Percentiles rank a stretch among this genome's conserved stretches.
Conservation (phyloP, 1,140 invertebrate species). For the Brachionus manjavacas region DNA sequence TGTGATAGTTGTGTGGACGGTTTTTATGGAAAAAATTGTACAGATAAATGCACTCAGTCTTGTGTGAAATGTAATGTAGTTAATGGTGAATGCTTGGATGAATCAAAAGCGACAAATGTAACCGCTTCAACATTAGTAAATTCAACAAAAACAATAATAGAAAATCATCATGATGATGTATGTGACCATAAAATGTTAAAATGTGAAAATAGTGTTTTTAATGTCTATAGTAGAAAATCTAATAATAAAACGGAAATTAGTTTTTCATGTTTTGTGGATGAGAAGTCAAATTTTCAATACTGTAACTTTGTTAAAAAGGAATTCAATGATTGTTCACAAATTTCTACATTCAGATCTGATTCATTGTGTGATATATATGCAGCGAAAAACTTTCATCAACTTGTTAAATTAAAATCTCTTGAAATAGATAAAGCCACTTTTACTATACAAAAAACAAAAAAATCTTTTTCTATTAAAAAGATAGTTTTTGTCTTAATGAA, state of each 20-base stretch:
- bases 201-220: neutral
- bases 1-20: conserved; percentile 5
- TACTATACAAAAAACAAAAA: neutral
- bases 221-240: neutral
- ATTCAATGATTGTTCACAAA: neutral
- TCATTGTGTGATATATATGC: neutral
- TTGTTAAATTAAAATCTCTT: neutral
- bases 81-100: neutral
- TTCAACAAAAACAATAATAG: neutral
- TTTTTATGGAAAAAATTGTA: neutral
- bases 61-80: neutral
- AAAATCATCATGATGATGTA: neutral
- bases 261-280: neutral
- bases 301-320: neutral
- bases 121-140: neutral
- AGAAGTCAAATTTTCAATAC: neutral
- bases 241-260: neutral
- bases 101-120: neutral
- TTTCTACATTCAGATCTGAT: neutral
- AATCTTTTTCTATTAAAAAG: neutral
- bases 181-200: neutral
- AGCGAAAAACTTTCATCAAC: neutral
- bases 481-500: neutral
- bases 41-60: neutral
- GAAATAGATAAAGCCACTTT: neutral